Conservation (phyloP, 2,888 invertebrate genomes). For the Dysmachus trigonus region DNA sequence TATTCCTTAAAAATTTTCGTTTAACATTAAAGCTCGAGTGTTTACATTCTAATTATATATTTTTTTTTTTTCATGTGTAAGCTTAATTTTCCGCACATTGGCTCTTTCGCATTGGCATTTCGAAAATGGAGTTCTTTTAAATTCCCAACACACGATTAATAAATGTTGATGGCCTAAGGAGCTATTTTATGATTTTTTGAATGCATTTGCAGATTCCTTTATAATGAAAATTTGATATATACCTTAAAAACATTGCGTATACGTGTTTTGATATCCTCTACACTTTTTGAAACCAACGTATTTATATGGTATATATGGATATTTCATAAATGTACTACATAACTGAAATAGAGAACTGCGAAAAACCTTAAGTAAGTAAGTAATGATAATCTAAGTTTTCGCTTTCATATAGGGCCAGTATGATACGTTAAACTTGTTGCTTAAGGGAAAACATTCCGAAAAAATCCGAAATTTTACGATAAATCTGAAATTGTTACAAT, state of each 20-base stretch:
- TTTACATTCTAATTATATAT: constrained; percentile 12
- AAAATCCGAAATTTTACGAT: too few relatives aligned
- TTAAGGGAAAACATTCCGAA: too few relatives aligned
- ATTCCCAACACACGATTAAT: not conserved
- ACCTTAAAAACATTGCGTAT: not conserved
- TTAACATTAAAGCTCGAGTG: constrained; percentile 39
- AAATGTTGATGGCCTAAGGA: not conserved
- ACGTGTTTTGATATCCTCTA: not conserved
- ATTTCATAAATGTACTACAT: not conserved
- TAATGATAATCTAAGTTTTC: too few relatives aligned
- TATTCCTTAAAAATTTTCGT: constrained; percentile 12
- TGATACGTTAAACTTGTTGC: too few relatives aligned
- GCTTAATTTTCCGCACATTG: not conserved
- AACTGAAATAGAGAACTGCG: not conserved
- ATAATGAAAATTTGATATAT: not conserved
- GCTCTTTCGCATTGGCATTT: constrained; percentile 18
- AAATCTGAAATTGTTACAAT: too few relatives aligned
- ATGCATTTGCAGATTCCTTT: not conserved
- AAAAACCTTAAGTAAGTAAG: too few relatives aligned
- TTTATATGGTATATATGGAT: too few relatives aligned
- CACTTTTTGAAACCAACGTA: too few relatives aligned
- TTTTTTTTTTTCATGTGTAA: not conserved
- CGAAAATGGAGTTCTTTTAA: not conserved
- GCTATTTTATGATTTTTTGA: not conserved
- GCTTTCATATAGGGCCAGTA: too few relatives aligned